These are phyloP conservation scores for Leptodactylus fallax DNA, from an alignment of 2,797 vertebrate species.

Conservation along the genomic window DNA sequence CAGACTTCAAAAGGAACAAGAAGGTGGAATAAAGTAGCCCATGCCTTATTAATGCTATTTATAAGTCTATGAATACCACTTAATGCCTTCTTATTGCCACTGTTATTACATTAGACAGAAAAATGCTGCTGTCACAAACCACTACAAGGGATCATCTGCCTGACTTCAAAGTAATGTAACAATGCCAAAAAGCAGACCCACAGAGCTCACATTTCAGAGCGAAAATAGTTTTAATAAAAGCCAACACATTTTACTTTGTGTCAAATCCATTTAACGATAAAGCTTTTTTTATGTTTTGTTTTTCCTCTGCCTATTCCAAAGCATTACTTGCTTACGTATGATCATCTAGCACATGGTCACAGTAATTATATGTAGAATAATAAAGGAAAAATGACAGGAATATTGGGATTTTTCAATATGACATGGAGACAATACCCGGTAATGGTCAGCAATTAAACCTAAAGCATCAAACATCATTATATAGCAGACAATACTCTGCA, in stretches of 20 bases:
- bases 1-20: neutral
- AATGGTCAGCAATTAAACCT: neutral
- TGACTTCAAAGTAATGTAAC: slow-evolving; percentile 23
- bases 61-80: slow-evolving; percentile 23
- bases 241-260: neutral
- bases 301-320: neutral
- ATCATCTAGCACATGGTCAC: neutral
- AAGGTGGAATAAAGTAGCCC: neutral
- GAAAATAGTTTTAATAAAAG: neutral
- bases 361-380: neutral
- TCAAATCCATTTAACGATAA: neutral
- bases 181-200: neutral
- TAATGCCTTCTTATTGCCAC: slow-evolving; percentile 32
- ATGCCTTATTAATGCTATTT: slow-evolving; percentile 11
- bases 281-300: neutral
- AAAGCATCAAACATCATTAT: neutral
- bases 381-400: neutral
- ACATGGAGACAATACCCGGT: neutral
- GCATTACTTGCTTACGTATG: neutral
- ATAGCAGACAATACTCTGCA: neutral
- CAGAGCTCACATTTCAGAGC: neutral
- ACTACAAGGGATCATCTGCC: neutral
- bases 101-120: slow-evolving; percentile 22
- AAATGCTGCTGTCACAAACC: slow-evolving; percentile 13
- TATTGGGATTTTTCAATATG: neutral